These are phyloP conservation scores for Pitta sordida DNA, from an alignment of 2,113 vertebrate genomes.

Conservation along the genomic window DNA sequence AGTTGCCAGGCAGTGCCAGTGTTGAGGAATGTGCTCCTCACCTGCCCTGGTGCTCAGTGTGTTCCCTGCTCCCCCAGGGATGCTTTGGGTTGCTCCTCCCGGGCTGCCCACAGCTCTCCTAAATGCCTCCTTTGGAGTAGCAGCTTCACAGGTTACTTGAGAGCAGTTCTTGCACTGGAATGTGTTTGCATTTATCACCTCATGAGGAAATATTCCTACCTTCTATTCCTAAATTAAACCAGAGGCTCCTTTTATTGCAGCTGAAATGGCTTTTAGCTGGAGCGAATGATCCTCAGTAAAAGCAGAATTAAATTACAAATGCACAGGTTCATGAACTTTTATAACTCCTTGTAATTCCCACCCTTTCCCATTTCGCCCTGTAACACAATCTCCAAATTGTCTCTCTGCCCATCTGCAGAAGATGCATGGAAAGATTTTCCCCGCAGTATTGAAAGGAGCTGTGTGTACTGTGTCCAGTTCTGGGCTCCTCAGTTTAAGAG, in stretches of 20 bases:
- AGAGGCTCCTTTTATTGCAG: neutral
- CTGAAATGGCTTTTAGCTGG: neutral
- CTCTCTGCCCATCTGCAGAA: neutral
- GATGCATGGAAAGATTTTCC: neutral
- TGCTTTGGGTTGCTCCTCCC: neutral
- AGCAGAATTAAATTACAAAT: neutral
- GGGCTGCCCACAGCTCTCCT: neutral
- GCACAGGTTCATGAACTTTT: neutral
- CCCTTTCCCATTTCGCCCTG: neutral
- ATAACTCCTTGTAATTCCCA: neutral
- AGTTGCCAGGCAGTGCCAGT: neutral
- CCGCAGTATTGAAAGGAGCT: neutral
- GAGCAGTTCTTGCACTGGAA: neutral
- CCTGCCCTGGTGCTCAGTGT: neutral
- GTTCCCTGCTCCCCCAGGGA: accelerated
- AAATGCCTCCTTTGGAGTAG: accelerated
- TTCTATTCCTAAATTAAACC: neutral
- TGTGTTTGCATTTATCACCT: neutral
- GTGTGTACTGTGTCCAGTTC: neutral
- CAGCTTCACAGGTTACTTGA: neutral
- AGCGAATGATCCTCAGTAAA: neutral
- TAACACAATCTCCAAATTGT: accelerated
- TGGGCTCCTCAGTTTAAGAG: too few relatives aligned
- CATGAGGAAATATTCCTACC: neutral
- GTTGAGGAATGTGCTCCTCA: neutral